Percentiles rank a stretch among this genome's conserved stretches.
Conservation (phyloP, 2,888 invertebrate genomes). For the Tuta absoluta region DNA sequence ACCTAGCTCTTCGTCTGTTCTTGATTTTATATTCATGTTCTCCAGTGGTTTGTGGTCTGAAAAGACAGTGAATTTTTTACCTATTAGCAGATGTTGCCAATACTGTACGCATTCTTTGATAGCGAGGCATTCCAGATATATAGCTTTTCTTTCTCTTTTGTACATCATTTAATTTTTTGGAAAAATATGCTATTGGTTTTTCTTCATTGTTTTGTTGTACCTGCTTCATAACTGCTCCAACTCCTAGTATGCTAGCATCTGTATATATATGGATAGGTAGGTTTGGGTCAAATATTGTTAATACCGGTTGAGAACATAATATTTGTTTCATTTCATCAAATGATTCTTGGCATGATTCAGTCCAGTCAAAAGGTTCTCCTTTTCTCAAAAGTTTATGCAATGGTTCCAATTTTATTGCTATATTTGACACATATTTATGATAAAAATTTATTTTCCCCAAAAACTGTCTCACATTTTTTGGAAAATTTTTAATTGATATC, state of each 20-base stretch:
- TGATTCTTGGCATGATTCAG: slow-evolving; percentile 33
- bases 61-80: slow-evolving; percentile 31
- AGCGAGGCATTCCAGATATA: no score
- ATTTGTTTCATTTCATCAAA: slow-evolving; percentile 34
- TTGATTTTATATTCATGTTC: slow-evolving; percentile 32
- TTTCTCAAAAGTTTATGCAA: slow-evolving; percentile 39
- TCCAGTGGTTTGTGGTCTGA: slow-evolving; percentile 35
- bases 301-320: slow-evolving; percentile 34
- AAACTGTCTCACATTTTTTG: slow-evolving; percentile 36
- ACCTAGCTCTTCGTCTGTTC: slow-evolving; percentile 29
- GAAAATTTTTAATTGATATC: slow-evolving; percentile 33
- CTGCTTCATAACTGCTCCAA: slow-evolving; percentile 41
- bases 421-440: slow-evolving; percentile 38
- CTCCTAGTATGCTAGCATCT: slow-evolving; percentile 36
- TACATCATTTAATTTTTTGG: no score
- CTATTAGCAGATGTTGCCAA: slow-evolving; percentile 38
- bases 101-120: slow-evolving; percentile 34
- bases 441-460: no score
- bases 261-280: slow-evolving; percentile 40
- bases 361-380: slow-evolving; percentile 36
- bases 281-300: slow-evolving; percentile 37
- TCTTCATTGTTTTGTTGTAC: slow-evolving; percentile 33
- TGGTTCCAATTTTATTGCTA: slow-evolving; percentile 38
- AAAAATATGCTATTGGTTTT: no score
- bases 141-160: no score